Evolutionary conservation across 2,888 invertebrate species (phyloP).

Genomic region (Willowsia nigromaculata): DNA sequence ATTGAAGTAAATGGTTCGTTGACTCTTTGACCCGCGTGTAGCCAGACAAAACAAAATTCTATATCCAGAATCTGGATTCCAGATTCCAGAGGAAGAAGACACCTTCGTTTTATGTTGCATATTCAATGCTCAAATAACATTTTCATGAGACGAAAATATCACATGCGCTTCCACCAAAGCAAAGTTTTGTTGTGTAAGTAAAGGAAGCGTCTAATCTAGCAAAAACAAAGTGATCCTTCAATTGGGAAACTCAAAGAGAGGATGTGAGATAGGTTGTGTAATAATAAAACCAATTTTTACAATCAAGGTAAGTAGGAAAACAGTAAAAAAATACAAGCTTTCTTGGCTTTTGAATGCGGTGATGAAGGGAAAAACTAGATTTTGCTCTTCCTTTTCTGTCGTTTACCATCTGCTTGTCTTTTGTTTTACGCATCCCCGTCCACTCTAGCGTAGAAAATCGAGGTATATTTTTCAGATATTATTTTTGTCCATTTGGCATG

Average conservation of each 20-base stretch:
- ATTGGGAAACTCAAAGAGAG: not conserved
- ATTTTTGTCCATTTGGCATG: not conserved
- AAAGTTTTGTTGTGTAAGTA: too few species aligned
- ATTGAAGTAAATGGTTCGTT: not conserved
- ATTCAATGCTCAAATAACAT: too few species aligned
- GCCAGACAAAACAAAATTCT: too few species aligned
- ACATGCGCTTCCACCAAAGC: too few species aligned
- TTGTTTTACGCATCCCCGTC: not conserved
- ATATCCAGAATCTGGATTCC: too few species aligned
- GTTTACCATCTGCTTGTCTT: slow-evolving; percentile 14
- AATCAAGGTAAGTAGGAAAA: slow-evolving; percentile 25
- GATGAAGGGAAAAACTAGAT: not conserved
- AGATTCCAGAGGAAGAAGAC: too few species aligned
- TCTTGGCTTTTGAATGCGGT: not conserved
- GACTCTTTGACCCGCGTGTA: slow-evolving; percentile 35
- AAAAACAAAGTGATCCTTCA: not conserved
- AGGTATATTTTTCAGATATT: not conserved
- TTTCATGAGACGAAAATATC: too few species aligned
- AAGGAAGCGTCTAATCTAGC: not conserved
- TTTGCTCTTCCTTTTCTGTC: slow-evolving; percentile 14
- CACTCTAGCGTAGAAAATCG: not conserved
- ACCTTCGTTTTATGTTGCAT: too few species aligned
- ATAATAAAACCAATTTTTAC: not conserved
- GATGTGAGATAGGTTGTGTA: slow-evolving; percentile 15
- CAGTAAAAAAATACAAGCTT: not conserved